Percentiles rank a stretch among this genome's conserved stretches.
Conservation (phyloP, 2,888 invertebrate species). For the Nomada lathburiana region DNA sequence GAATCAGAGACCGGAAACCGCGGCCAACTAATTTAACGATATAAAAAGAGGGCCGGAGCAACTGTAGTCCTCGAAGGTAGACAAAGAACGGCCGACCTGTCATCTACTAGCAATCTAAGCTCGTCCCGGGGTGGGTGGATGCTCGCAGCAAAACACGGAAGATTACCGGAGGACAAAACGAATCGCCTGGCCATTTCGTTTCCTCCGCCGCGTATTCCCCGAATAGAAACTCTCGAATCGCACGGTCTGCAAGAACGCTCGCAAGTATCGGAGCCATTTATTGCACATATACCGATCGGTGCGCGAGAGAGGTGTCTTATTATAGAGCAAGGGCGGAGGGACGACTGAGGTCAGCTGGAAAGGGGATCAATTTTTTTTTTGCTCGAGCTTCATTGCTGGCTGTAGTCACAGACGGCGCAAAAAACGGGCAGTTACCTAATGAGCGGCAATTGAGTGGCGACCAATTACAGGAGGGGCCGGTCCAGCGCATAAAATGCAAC, state of each 20-base stretch:
- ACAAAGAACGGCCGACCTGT: conserved; percentile 71
- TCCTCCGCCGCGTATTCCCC: background rate
- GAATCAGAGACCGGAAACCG: conserved; percentile 79
- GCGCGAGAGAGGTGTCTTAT: conserved; percentile 65
- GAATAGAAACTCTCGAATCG: conserved; percentile 4
- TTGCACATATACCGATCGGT: conserved; percentile 12
- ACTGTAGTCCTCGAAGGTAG: conserved; percentile 55
- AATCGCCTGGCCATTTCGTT: background rate
- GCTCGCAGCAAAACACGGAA: background rate
- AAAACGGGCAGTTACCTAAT: conserved; percentile 80
- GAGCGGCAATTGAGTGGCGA: conserved; percentile 82
- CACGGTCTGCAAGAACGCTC: background rate
- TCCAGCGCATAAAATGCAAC: conserved; percentile 75
- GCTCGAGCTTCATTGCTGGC: conserved; percentile 51
- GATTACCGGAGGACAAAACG: background rate
- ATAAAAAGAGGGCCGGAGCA: conserved; percentile 76
- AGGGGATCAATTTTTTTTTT: conserved; percentile 49
- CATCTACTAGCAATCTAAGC: conserved; percentile 60
- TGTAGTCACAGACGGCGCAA: conserved; percentile 72
- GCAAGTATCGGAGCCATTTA: background rate
- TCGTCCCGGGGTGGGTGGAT: conserved; percentile 32
- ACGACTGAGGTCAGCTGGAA: conserved; percentile 47
- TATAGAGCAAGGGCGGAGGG: conserved; percentile 47
- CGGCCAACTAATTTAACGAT: conserved; percentile 79
- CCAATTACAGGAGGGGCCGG: conserved; percentile 81